Evolutionary conservation across 2,888 invertebrate genomes (phyloP), one percentile per base, ranked within the genome.

Genomic region (Labia minor): DNA sequence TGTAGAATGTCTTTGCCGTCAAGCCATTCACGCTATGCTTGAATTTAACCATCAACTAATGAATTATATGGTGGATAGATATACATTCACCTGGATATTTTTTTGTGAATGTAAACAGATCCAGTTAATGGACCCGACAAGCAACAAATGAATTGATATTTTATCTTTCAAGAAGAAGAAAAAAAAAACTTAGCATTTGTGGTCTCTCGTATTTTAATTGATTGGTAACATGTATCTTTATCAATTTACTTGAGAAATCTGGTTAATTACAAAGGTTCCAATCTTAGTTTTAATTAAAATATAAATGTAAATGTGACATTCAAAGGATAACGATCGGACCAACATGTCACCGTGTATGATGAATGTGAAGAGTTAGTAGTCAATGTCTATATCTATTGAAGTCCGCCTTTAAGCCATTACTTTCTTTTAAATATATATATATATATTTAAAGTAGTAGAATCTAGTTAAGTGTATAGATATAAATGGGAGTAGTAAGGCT

Each of bases 21-120:
- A 49, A 49, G 16, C 16, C 49, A 16, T 49, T 49, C 49, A 49
- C 16, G 49, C 49, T 16, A 49, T 49, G 49, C 49, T 49, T 49
- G 49, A 49, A 49, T 49, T 49, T 49, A 49, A 10, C 49, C 49
- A 49, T 49, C 49, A 49, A 49, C 49, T 49, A 49, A 49, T 49
- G 49, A 49, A 49, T 49, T 49, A 3, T n/a, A n/a, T n/a, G n/a
- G n/a, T n/a, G n/a, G n/a, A n/a, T n/a, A n/a, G n/a, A n/a, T n/a
- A n/a, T 49, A 49, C 14, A 49, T 49, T 11, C 3, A 16, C 49
- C 49, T n/a, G 16, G 14, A 49, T n/a, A n/a, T n/a, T 16, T 16
- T 49, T 49, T n/a, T 49, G 49, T 49, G 6, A 49, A 14, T 49
- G 49, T 49, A 49, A 49, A 49, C 49, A 16, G 14, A 49, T 26